Base-by-base conservation (phyloP, 2,888 invertebrate species). In the Bruchidius siliquastri region DNA sequence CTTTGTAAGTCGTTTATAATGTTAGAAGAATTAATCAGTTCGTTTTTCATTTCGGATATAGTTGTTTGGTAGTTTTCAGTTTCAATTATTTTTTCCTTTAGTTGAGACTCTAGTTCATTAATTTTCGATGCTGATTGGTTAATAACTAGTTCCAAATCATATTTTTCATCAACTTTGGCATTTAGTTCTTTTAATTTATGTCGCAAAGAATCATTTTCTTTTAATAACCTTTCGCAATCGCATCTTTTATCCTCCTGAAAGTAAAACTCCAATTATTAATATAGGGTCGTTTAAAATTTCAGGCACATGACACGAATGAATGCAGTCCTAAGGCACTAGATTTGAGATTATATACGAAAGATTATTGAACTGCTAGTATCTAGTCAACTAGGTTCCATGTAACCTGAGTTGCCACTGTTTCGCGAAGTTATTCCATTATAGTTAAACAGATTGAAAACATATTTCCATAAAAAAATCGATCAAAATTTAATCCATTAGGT, bases 11-110 rank as follows among this genome's bases (percentile, higher is more conserved):
- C 78, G 21, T 79, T 81, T 32, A 86, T 81, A 49, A 81, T 72
- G 72, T 80, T 77, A 10, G 84, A 78, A 13, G 83, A 85, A 22
- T 79, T 77, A 72, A 83, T 83, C 13, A 86, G 79, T 77, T 86
- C 85, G 6, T 80, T 78, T 80, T 85, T 85, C 74, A 85, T 84
- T 74, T 83, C 83, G 72, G 84, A 82, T 22, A 86, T 79, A 20
- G 82, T 80, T 26, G 77, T 74, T 77, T 83, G 81, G 69, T 86
- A 83, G 73, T 80, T 81, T 68, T 80, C 79, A 69, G 86, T 82
- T 80, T 86, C 84, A 74, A 82, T 82, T 0, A 82, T 71, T 73
- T 82, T 81, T 72, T 78, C 74, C 21, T 76, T 76, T 30, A 84
- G 72, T 79, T 83, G 83, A 21, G 75, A 74, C 77, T 84, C 82